Percentiles rank a stretch among this genome's conserved stretches.
Conservation (phyloP, 2,888 invertebrate species). For the Scelioninae gen. 1 region DNA sequence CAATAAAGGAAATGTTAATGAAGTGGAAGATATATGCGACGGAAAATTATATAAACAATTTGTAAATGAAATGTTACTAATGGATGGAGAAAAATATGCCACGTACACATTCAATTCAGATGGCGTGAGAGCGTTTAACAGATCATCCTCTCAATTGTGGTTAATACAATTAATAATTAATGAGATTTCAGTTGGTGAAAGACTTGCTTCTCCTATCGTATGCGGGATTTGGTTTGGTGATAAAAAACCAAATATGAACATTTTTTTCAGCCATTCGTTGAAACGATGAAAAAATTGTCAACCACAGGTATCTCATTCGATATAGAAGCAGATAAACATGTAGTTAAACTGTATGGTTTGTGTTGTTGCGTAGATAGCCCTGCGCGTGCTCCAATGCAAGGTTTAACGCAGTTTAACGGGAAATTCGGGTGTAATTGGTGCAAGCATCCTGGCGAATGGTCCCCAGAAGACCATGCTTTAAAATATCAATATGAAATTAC, state of each 20-base stretch:
- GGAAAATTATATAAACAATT: constrained; percentile 51
- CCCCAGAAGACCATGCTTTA: neutral
- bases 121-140: constrained; percentile 56
- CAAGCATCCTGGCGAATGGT: too few relatives aligned
- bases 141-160: constrained; percentile 55
- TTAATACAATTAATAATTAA: constrained; percentile 65
- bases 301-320: constrained; percentile 38
- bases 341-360: constrained; percentile 56
- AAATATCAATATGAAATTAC: constrained; percentile 37
- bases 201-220: constrained; percentile 38
- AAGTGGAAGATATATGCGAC: constrained; percentile 34
- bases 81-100: constrained; percentile 36
- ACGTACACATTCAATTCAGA: constrained; percentile 59
- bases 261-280: constrained; percentile 61
- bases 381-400: constrained; percentile 53
- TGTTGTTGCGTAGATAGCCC: too few relatives aligned
- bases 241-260: constrained; percentile 43
- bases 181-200: too few relatives aligned
- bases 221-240: too few relatives aligned
- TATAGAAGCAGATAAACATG: constrained; percentile 30
- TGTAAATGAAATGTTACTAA: constrained; percentile 23
- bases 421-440: too few relatives aligned
- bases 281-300: constrained; percentile 53
- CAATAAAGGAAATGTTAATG: neutral
- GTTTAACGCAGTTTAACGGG: too few relatives aligned